Conservation (phyloP, 2,888 invertebrate genomes). For the Drymonia ruficornis region DNA sequence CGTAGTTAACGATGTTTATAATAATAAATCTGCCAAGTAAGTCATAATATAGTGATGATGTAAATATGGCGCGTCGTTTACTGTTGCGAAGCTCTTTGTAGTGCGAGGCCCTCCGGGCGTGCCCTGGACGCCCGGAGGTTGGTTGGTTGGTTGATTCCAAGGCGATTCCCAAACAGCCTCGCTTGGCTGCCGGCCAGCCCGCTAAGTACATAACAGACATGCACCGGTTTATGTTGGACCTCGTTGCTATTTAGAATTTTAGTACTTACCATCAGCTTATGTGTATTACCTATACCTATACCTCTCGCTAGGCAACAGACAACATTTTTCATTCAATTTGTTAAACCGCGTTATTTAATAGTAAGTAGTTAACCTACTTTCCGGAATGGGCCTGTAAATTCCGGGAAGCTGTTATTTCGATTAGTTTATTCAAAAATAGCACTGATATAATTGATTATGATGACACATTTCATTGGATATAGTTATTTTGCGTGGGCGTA, state of each 20-base stretch:
- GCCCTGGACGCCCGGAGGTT: background rate
- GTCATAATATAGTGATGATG: background rate
- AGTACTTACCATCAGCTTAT: background rate
- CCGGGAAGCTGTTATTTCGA: background rate
- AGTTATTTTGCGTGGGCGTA: background rate
- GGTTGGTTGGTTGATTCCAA: background rate
- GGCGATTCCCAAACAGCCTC: constrained; percentile 2
- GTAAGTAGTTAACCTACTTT: background rate
- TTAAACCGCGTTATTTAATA: too few relatives aligned
- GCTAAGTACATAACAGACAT: background rate
- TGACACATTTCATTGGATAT: background rate
- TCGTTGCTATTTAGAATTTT: background rate
- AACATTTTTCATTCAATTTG: too few relatives aligned
- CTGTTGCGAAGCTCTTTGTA: background rate
- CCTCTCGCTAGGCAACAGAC: too few relatives aligned
- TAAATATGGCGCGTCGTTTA: background rate
- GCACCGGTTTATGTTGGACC: background rate
- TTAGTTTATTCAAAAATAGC: background rate
- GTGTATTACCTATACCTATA: too few relatives aligned
- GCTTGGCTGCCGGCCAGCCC: background rate
- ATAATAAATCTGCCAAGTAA: too few relatives aligned
- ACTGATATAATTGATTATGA: background rate
- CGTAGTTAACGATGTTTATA: too few relatives aligned
- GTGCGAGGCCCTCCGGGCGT: background rate
- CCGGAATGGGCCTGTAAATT: background rate